Conservation (phyloP, 2,797 vertebrate species). For the Myoxocephalus aenaeus region DNA sequence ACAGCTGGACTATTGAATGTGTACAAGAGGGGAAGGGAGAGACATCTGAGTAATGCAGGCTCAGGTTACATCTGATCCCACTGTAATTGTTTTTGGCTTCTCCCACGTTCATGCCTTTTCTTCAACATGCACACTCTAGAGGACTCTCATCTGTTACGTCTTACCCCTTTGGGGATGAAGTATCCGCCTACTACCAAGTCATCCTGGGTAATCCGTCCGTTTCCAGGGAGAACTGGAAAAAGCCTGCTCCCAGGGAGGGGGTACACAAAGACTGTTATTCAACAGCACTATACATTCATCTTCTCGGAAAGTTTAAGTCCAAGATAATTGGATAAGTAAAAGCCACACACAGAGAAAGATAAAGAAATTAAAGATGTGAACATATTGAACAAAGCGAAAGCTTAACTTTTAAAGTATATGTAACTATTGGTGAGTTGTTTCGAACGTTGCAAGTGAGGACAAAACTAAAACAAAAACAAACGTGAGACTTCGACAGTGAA, state of each 20-base stretch:
- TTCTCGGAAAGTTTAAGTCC: constrained; percentile 29
- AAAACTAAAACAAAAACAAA: background rate
- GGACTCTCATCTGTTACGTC: constrained; percentile 21
- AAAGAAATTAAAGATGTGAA: constrained; percentile 7
- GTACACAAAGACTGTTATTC: constrained; percentile 71
- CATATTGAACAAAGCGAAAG: background rate
- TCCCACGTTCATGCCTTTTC: constrained; percentile 19
- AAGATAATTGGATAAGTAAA: constrained; percentile 1
- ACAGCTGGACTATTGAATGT: constrained; percentile 56
- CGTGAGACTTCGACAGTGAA: background rate
- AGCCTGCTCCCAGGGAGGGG: constrained; percentile 83
- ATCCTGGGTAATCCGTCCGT: constrained; percentile 92
- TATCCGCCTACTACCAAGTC: constrained; percentile 92
- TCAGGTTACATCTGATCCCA: constrained; percentile 62
- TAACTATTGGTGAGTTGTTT: background rate
- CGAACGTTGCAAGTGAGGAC: background rate
- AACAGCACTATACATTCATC: constrained; percentile 42
- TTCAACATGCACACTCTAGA: constrained; percentile 32
- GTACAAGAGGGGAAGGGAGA: constrained; percentile 28
- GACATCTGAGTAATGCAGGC: constrained; percentile 63
- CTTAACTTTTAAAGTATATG: background rate
- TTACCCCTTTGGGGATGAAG: constrained; percentile 94
- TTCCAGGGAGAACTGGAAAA: constrained; percentile 94
- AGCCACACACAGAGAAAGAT: background rate
- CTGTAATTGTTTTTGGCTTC: constrained; percentile 60